Base-by-base conservation (phyloP, 1,140 invertebrate genomes). In the Leucophenga varia region DNA sequence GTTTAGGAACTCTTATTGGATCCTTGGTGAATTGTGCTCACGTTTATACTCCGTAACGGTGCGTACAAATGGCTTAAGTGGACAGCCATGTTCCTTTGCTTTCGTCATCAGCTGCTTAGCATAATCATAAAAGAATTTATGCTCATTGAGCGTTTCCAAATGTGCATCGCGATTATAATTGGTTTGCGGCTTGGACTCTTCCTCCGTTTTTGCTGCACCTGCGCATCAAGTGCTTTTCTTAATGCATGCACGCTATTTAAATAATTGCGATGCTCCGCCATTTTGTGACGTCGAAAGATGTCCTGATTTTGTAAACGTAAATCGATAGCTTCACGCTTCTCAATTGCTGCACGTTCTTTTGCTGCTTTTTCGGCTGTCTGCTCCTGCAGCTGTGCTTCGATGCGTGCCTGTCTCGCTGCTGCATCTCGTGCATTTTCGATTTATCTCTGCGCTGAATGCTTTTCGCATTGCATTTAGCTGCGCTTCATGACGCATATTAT, bases 91-190 rank as follows among this genome's bases (percentile, higher is more conserved):
- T 14, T 37, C 14, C 0, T n/a, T 37, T 10, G 63, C 63, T 30
- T 57, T 49, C 12, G 22, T 32, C 59, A 67, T 67, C 17, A 67
- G 43, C 25, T 61, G 57, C 3, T 44, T 51, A 9, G 63, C 63
- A 12, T 67, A 67, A 28, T 67, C 56, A 28, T 68, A 51, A 20
- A 67, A 67, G 47, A 49, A 52, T 20, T 37, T 54, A 34, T 67
- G 64, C 37, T 67, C 64, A 13, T 56, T 59, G 6, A 67, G 34
- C n/a, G 46, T 46, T 20, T 67, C 63, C 36, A 67, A 19, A 12
- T 63, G 56, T 6, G 63, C 63, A 37, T 54, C 36, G 2, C 56
- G 18, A 47, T 67, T 67, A 56, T 67, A 67, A 37, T 67, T 63
- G 35, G 39, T 57, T 1, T 35, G 46, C 7, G 64, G 63, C 1